Evolutionary conservation across 2,113 vertebrate species (phyloP), one percentile per base, ranked within the genome.

Genomic region (Psammodynastes pulverulentus): DNA sequence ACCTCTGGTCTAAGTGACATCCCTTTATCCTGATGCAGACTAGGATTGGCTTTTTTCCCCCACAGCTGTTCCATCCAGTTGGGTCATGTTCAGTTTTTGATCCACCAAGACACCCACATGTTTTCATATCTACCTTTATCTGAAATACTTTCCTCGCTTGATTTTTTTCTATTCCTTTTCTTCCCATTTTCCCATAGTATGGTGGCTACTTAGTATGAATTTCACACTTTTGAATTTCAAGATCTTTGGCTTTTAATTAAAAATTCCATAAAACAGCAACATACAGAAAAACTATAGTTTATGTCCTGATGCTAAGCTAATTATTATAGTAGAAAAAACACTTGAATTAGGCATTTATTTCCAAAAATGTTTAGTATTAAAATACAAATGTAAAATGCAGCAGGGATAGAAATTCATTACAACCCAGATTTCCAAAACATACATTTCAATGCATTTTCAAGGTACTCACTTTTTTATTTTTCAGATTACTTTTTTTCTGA

Each of bases 391-490:
- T 49, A 49, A 89, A 89, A 34, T 72, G 48, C 5, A 43, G 6
- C 9, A 24, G 46, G 17, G 67, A 26, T 45, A 90, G 24, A 54
- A 54, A 85, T 54, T 43, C 26, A 84, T 24, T n/a, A 53, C 9
- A 46, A 56, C 84, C 86, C 17, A 86, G 21, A 62, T 12, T n/a
- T 62, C 10, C 85, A 85, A 91, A 24, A 29, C 4, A 46, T 54
- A n/a, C 49, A 84, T 53, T 91, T 21, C 39, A 58, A 13, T 34
- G 15, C 67, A 39, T 72, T 51, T 56, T 84, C 9, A 39, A 1
- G 9, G 0, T 84, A 89, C 88, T 94, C 93, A 97, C 97, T 96
- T 93, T 53, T 91, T 84, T 87, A 67, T 51, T 52, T 72, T 23
- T 87, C 19, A 91, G 29, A 86, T 49, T 62, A 9, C 43, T 7